Conservation (phyloP, 1,140 invertebrate genomes). For the Trigoniulus corallinus region DNA sequence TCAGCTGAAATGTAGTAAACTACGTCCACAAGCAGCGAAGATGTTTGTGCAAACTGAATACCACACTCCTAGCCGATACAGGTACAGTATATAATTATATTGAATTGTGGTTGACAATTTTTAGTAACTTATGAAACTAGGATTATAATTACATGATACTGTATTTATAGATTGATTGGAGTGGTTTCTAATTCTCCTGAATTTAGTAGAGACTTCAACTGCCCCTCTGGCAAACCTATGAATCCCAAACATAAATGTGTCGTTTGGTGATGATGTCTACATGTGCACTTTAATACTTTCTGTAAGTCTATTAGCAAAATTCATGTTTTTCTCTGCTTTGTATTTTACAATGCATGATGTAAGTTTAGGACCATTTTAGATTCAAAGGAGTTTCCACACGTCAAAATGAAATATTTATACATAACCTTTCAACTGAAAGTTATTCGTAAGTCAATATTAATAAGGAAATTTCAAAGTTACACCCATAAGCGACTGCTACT, state of each 20-base stretch:
- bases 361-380: too few relatives aligned
- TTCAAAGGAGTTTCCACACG: too few relatives aligned
- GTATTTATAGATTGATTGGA: slow-evolving; percentile 53
- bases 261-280: slow-evolving; percentile 73
- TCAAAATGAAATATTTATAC: too few relatives aligned
- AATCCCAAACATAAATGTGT: slow-evolving; percentile 81
- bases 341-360: too few relatives aligned
- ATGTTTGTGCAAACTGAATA: neutral
- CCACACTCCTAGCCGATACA: neutral
- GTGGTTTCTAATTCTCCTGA: slow-evolving; percentile 46
- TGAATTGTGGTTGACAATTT: neutral
- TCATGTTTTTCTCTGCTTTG: too few relatives aligned
- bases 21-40: neutral
- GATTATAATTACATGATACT: neutral
- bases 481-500: too few relatives aligned
- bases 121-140: neutral
- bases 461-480: too few relatives aligned
- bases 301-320: too few relatives aligned
- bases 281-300: too few relatives aligned
- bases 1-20: slow-evolving; percentile 5
- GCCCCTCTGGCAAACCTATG: slow-evolving; percentile 60
- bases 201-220: slow-evolving; percentile 47
- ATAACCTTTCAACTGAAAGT: too few relatives aligned
- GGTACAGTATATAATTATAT: slow-evolving; percentile 1
- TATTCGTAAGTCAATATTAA: too few relatives aligned